Conservation (phyloP, 2,113 vertebrate genomes). For the Emydura subglobosa region DNA sequence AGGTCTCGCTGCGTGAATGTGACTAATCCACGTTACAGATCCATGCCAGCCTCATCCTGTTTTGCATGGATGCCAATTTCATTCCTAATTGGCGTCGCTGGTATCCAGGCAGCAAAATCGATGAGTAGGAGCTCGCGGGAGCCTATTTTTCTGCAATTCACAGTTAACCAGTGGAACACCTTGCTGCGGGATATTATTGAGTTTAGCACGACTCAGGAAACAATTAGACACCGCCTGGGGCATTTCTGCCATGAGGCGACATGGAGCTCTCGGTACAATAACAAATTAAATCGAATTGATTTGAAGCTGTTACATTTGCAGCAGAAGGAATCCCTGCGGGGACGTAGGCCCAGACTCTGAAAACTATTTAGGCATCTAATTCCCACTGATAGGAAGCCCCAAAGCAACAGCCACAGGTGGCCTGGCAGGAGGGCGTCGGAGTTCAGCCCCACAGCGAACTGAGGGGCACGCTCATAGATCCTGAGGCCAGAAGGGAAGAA, state of each 20-base stretch:
- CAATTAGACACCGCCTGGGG: not conserved
- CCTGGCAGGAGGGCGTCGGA: not conserved
- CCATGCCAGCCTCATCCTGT: not conserved
- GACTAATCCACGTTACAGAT: not conserved
- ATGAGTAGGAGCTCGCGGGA: not conserved
- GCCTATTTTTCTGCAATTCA: too few relatives aligned
- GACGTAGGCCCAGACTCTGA: not conserved
- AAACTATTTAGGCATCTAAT: not conserved
- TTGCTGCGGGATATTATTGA: not conserved
- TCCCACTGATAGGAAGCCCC: not conserved
- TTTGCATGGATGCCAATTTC: not conserved
- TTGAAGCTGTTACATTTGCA: not conserved
- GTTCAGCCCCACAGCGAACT: not conserved
- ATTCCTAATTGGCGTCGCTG: not conserved
- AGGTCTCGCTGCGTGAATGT: not conserved
- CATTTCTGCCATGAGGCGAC: rapidly evolving
- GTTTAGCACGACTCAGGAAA: not conserved
- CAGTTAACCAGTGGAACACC: not conserved
- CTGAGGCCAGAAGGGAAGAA: not conserved
- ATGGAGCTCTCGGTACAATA: too few relatives aligned
- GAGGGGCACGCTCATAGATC: not conserved
- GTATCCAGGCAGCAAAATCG: not conserved
- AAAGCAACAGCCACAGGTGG: not conserved
- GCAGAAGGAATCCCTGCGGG: not conserved
- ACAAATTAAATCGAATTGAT: not conserved